Conservation (phyloP, 2,797 vertebrate genomes). For the Dermochelys coriacea region DNA sequence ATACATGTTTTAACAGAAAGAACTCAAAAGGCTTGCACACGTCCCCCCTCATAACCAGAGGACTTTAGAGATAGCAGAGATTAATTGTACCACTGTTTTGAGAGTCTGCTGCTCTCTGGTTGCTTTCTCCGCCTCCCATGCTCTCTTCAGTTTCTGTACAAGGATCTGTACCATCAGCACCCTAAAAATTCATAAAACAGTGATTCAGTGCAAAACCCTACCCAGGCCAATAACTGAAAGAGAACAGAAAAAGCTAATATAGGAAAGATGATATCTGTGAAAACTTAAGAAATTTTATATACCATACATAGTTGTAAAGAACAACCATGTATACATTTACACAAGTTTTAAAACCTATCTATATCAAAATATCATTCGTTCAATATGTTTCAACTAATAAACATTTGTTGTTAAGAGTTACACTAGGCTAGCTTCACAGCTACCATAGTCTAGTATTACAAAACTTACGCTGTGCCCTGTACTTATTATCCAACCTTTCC, state of each 20-base stretch:
- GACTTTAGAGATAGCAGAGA: neutral
- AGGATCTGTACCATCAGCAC: slow-evolving; percentile 92
- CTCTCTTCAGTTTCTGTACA: slow-evolving; percentile 97
- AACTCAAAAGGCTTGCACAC: neutral
- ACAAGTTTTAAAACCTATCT: neutral
- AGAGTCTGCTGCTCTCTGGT: slow-evolving; percentile 92
- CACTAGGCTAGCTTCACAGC: neutral
- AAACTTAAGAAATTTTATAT: neutral
- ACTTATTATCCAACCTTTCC: neutral
- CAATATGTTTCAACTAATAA: neutral
- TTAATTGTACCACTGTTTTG: slow-evolving; percentile 90
- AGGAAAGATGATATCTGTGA: neutral
- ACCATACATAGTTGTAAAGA: neutral
- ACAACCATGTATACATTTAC: neutral
- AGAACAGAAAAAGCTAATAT: neutral
- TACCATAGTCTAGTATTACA: neutral
- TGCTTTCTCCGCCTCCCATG: slow-evolving; percentile 91
- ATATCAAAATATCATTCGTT: neutral
- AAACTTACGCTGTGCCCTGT: neutral
- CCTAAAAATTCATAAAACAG: slow-evolving; percentile 79
- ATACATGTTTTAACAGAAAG: neutral
- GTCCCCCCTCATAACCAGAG: neutral
- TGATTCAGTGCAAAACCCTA: neutral
- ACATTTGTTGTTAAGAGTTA: neutral
- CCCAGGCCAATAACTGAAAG: accelerated